phyloP scores from a whole-genome alignment of 2,888 invertebrate genomes.

The Eremobia ochroleuca region DNA sequence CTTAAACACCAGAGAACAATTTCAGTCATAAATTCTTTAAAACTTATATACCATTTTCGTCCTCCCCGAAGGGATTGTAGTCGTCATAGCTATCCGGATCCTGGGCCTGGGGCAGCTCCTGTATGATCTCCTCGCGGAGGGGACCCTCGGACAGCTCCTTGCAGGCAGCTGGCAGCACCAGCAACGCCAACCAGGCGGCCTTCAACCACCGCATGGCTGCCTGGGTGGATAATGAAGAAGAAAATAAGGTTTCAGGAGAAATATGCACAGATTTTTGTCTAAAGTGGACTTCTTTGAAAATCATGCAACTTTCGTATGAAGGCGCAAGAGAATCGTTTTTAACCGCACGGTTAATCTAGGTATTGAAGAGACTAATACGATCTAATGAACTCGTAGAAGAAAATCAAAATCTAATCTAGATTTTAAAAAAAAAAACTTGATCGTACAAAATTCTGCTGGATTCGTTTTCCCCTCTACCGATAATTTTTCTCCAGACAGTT shows the following conservation, averaged over 20 bases:
- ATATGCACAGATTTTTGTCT: neutral
- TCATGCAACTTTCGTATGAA: too few species aligned
- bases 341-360: neutral
- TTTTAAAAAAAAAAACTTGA: too few species aligned
- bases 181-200: slow-evolving; percentile 77
- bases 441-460: too few species aligned
- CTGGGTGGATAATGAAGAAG: neutral
- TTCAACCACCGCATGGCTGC: slow-evolving; percentile 79
- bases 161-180: slow-evolving; percentile 76
- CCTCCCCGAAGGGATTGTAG: slow-evolving; percentile 80
- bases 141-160: slow-evolving; percentile 80
- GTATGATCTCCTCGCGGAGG: slow-evolving; percentile 66
- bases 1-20: neutral
- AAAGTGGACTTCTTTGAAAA: neutral
- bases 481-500: too few species aligned
- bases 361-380: neutral
- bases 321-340: neutral
- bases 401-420: too few species aligned
- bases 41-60: slow-evolving; percentile 78
- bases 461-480: too few species aligned
- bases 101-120: slow-evolving; percentile 82
- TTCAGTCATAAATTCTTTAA: neutral
- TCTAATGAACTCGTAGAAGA: neutral
- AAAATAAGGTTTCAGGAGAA: neutral
- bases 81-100: slow-evolving; percentile 84